These are phyloP conservation scores for Heterochromis multidens DNA, from an alignment of 2,113 vertebrate genomes.

Conservation along the genomic window DNA sequence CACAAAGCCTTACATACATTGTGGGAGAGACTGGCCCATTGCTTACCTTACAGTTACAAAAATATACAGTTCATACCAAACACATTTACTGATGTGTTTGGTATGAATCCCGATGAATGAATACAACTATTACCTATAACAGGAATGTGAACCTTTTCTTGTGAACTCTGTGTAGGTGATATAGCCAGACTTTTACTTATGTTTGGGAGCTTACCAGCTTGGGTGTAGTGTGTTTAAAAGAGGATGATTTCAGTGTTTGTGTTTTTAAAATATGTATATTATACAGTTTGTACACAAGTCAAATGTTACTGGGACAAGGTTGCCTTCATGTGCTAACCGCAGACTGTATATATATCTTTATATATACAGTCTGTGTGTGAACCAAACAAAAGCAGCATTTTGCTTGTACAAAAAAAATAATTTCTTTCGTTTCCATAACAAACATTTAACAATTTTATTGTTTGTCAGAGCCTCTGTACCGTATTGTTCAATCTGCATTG, in stretches of 20 bases:
- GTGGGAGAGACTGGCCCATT: background rate
- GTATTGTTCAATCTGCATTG: background rate
- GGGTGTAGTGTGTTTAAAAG: background rate
- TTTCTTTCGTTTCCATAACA: background rate
- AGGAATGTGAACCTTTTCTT: background rate
- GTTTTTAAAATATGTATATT: background rate
- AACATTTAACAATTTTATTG: background rate
- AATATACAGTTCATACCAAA: background rate
- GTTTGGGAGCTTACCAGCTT: background rate
- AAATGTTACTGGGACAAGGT: background rate
- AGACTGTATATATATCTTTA: background rate
- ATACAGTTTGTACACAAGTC: background rate
- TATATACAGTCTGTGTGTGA: background rate
- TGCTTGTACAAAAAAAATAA: background rate
- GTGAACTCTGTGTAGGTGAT: background rate
- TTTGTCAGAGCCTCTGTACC: background rate
- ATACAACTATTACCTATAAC: background rate
- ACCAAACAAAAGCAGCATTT: background rate
- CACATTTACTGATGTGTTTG: background rate
- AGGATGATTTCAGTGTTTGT: background rate
- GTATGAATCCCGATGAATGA: background rate
- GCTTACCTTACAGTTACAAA: background rate
- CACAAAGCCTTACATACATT: background rate
- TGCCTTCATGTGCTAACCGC: background rate
- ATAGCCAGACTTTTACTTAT: background rate